Evolutionary conservation across 1,140 invertebrate genomes (phyloP).

Genomic region (Hyles vespertilio): DNA sequence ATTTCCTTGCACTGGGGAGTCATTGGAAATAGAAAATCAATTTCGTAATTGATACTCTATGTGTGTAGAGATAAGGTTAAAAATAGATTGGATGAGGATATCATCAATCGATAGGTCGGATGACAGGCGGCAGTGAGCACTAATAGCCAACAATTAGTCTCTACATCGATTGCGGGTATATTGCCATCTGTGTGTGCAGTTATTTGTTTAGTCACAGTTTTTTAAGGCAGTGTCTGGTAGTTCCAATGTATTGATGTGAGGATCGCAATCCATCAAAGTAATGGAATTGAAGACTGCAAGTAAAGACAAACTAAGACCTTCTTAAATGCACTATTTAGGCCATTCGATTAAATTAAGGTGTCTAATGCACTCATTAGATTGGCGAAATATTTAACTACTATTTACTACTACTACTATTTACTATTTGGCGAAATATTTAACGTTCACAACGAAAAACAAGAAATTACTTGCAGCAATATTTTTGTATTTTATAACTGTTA

Average conservation of each 20-base stretch:
- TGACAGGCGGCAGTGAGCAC: slow-evolving; percentile 3
- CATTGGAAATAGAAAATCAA: neutral
- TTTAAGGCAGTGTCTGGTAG: neutral
- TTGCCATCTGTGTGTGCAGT: slow-evolving; percentile 1
- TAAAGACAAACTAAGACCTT: no score
- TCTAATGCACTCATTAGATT: no score
- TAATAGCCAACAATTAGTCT: slow-evolving; percentile 8
- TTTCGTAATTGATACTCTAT: slow-evolving; percentile 2
- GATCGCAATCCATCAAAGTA: neutral
- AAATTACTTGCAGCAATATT: no score
- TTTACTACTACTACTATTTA: no score
- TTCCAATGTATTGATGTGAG: neutral
- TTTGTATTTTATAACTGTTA: no score
- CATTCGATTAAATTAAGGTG: no score
- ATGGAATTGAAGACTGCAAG: no score
- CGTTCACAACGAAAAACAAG: no score
- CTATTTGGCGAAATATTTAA: no score
- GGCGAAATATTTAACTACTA: no score
- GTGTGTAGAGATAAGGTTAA: neutral
- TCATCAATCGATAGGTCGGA: slow-evolving; percentile 3
- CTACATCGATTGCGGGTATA: slow-evolving; percentile 3
- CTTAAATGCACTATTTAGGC: no score
- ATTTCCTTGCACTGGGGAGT: neutral
- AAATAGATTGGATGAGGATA: slow-evolving; percentile 1
- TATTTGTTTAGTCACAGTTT: no score